phyloP scores from a whole-genome alignment of 2,888 invertebrate genomes.

The Agrochola circellaris region DNA sequence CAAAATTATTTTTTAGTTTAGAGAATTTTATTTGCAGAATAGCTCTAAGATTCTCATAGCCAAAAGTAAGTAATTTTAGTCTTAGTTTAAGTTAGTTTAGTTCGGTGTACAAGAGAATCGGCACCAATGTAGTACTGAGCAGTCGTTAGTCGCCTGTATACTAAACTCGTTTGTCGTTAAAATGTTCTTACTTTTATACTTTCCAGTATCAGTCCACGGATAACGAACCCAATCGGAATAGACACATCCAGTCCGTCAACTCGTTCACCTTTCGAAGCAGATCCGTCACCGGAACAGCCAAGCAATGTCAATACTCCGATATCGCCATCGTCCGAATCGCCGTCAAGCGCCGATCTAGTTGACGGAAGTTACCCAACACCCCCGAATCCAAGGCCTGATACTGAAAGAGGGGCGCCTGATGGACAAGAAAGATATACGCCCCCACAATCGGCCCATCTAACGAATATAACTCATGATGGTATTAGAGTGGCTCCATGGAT shows the following conservation, averaged over 20 bases:
- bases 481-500: conserved; percentile 86
- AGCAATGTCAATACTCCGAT: conserved; percentile 70
- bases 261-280: conserved; percentile 74
- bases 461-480: conserved; percentile 76
- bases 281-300: conserved; percentile 73
- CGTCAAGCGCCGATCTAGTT: conserved; percentile 75
- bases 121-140: not conserved
- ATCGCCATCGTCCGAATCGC: conserved; percentile 80
- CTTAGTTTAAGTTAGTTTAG: no score
- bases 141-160: not conserved
- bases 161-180: not conserved
- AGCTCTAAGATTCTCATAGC: no score
- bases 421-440: conserved; percentile 87
- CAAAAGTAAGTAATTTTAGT: no score
- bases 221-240: conserved; percentile 74
- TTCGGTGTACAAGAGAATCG: no score
- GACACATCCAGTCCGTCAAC: conserved; percentile 72
- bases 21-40: no score
- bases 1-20: no score
- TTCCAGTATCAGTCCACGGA: conserved; percentile 76
- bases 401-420: conserved; percentile 86
- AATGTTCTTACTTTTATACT: conserved; percentile 3
- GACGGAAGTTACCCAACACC: conserved; percentile 71
- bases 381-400: conserved; percentile 74
- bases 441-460: conserved; percentile 77